Evolutionary conservation across 2,797 vertebrate genomes (phyloP), one percentile per base, ranked within the genome.

Genomic region (Microctenopoma lineatum): DNA sequence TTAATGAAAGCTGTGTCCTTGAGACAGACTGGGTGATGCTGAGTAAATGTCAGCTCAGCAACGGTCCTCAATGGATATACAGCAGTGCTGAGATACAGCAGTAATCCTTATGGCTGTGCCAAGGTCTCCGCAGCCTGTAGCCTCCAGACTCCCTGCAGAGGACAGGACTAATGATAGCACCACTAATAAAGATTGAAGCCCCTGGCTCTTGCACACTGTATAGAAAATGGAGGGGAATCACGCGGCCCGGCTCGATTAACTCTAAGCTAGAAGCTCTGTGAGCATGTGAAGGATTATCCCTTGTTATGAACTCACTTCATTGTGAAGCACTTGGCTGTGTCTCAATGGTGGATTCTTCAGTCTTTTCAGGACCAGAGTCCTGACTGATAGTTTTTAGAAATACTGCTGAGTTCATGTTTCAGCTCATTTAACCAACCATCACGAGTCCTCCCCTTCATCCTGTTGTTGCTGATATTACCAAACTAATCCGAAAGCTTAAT

Each of bases 1-100:
- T 70, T 89, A 87, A 90, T 91, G 70, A 89, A 89, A 87, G 75
- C 66, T 5, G 27, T 77, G 88, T 91, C 90, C 89, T 91, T 91
- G 84, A 90, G 84, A 73, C 76, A 44, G 82, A 67, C 81, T 38
- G 81, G 76, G 53, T 59, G 66, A 69, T 25, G 73, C 80, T 74
- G 64, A 62, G 56, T 87, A 92, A 92, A 93, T 93, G 90, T 90
- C 91, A 90, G 84, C 80, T 51, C 67, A 38, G 65, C 32, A 71
- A 64, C 66, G 1, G 26, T 61, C 53, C 66, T 55, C 62, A 65
- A 36, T 14, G 56, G 47, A 47, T 41, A 32, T 60, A 67, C 32
- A 65, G 78, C 61, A 2, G 62, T 10, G 67, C 59, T 32, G 66
- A 59, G 76, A 79, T 69, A 58, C 77, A 29, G 75, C 52, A 3